Evolutionary conservation across 2,888 invertebrate genomes (phyloP), one percentile per base, ranked within the genome.

Genomic region (Hemithea aestivaria): DNA sequence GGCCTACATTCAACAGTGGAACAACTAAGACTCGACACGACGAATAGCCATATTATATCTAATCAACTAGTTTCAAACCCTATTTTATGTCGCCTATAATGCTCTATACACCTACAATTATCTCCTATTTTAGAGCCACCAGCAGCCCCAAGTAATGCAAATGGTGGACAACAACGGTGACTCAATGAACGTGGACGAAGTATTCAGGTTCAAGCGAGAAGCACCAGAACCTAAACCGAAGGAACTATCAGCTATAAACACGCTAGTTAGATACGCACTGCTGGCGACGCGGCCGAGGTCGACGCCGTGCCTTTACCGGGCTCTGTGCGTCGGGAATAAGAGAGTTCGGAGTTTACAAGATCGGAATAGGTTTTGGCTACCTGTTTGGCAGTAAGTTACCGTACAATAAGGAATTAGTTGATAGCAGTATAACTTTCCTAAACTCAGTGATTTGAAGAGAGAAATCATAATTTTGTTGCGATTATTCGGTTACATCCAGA

Each of bases 301-400:
- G 41, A 88, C 55, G 77, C 89, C 40, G 63, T 94, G 94, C 59
- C 71, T 94, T 21, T 88, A 90, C 28, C 87, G 90, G 45, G 75
- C 87, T 1, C 71, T 94, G 11, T 94, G 94, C 62, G 87, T 91
- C 28, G 91, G 92, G 31, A 93, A 93, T 60, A 90, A 85, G 53
- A 88, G 82, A 51, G 91, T 91, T 0, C 88, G 90, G 41, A 72
- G 69, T 11, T 65, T 90, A 32, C 63, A 70, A 0, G 89, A 89
- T 38, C 84, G 79, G 6, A 90, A 89, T 40, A 90, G 89, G 64
- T 88, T 92, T 51, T 92, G 93, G 91, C 74, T 93, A 38, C 93
- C 94, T 0, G 84, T 94, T 45, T 94, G 93, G 92, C 92, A 93
- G 94, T 93, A 83, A 77, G 77, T 78, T n/a, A n/a, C n/a, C n/a